Base-by-base conservation (phyloP, 2,797 vertebrate genomes). In the Oreochromis mossambicus region DNA sequence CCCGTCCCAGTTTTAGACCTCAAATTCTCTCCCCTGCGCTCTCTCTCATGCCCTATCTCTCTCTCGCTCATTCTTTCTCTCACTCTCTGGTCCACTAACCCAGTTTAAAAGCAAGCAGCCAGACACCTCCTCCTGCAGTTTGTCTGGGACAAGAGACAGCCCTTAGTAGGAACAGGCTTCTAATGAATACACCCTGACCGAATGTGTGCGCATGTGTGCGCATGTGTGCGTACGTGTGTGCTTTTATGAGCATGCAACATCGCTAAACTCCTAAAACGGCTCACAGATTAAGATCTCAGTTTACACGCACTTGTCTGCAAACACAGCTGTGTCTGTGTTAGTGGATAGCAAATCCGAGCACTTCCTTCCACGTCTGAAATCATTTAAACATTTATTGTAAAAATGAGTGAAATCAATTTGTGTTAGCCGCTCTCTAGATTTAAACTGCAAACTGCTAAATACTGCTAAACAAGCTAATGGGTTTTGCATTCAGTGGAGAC, bases 61-160 rank as follows among this genome's bases (percentile, higher is more conserved):
- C 80, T 70, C 82, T 90, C 78, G 78, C 85, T 86, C 86, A 79
- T 73, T 89, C 90, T 87, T 52, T 84, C 87, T 81, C 85, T 86
- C 82, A 48, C 87, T 92, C 87, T 84, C 89, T 95, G 95, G 94
- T 96, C 95, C 93, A 96, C 95, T 96, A 96, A 96, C 96, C 96
- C 95, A 96, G 87, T 96, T 97, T 95, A 92, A 94, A 94, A 91
- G 88, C 86, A 89, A 90, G 89, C 93, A 91, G 85, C 90, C 94
- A 95, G 93, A 94, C 94, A 92, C 92, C 91, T 89, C 95, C 91
- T 93, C 93, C 93, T 94, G 92, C 92, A 94, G 92, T 91, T 92
- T 92, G 93, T 95, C 92, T 95, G 94, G 93, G 92, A 93, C 90
- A 91, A 89, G 87, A 95, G 95, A 95, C 95, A 95, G 91, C 87